Conservation (phyloP, 2,888 invertebrate species). For the Archips xylosteana region DNA sequence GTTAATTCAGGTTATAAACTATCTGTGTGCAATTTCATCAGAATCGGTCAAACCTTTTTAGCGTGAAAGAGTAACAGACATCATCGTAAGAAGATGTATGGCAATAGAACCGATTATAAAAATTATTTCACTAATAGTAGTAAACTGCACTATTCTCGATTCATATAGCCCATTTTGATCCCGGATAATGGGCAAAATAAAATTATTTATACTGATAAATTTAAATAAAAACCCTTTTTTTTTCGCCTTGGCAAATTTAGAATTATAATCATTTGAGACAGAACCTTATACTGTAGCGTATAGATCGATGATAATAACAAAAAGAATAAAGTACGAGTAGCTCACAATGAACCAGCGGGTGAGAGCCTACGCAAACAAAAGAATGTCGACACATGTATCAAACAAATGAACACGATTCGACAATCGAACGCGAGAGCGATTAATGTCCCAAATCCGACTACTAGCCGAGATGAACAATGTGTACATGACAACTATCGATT, state of each 20-base stretch:
- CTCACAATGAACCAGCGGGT: neutral
- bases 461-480: constrained; percentile 41
- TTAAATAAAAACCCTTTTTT: neutral
- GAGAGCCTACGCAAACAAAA: constrained; percentile 22
- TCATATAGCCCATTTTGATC: no score
- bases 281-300: neutral
- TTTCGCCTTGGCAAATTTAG: neutral
- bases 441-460: constrained; percentile 36
- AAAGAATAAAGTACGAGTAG: neutral
- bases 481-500: constrained; percentile 39
- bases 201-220: neutral
- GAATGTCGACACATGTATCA: constrained; percentile 34
- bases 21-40: no score
- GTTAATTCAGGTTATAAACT: no score
- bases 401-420: constrained; percentile 31
- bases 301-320: neutral
- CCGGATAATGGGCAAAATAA: no score
- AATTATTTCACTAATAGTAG: no score
- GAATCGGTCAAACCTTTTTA: no score
- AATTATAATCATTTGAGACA: neutral
- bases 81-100: no score
- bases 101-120: no score
- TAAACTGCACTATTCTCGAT: no score
- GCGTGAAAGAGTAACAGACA: no score
- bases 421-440: constrained; percentile 21